Base-by-base conservation (phyloP, 2,888 invertebrate genomes). In the Agapostemon virescens region DNA sequence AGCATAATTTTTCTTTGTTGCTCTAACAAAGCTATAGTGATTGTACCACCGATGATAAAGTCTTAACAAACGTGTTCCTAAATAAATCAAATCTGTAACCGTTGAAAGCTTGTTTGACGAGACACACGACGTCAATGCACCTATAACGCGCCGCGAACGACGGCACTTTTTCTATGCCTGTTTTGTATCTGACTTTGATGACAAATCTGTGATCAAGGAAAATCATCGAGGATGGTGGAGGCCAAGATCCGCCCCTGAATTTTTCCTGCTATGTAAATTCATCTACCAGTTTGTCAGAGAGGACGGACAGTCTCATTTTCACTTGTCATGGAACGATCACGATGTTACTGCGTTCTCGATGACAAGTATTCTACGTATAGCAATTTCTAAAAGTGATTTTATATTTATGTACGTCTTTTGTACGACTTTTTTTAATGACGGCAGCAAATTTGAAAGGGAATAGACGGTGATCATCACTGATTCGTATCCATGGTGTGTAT, bases 401-500 rank as follows among this genome's bases (percentile, higher is more conserved):
- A 66, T 71, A 74, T 82, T 77, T 81, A 76, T 58, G 30, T 58
- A 74, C 38, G 33, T 36, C 36, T 79, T 79, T 76, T 79, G n/a
- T 74, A 74, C 61, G 13, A 73, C 17, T 77, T 40, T 79, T 78
- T 83, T 71, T 82, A 83, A 79, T 83, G 69, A 74, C 58, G n/a
- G 36, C 42, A 26, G 69, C 40, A 49, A n/a, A 67, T 75, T 86
- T 86, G 82, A 80, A 74, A 69, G 64, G 45, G 66, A 76, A 84
- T 74, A 69, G 23, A 80, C 66, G 23, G 85, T 78, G 77, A 77
- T 84, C 33, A 23, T 74, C 55, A 66, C 45, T 68, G 64, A 58
- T 52, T 75, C 55, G 33, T 49, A 82, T 77, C 69, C 76, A 85
- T 85, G 85, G 85, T 86, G 69, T 61, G 86, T 79, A 79, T 64